These are phyloP conservation scores for Yoshiicerus persimilis DNA, from an alignment of 1,140 invertebrate genomes.

Conservation along the genomic window DNA sequence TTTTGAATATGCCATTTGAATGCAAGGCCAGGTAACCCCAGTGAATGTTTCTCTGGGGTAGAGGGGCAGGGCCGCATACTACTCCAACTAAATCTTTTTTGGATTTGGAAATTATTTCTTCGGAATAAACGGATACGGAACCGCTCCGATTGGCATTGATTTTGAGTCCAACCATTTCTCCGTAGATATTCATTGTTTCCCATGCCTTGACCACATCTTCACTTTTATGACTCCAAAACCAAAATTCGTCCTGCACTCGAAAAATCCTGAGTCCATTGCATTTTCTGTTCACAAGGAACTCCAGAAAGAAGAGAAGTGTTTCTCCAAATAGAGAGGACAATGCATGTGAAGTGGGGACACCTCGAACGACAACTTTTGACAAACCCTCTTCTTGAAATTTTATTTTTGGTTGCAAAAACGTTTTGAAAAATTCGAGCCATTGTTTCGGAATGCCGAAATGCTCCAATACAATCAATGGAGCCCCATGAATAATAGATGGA, in stretches of 20 bases:
- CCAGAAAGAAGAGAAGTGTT: conserved; percentile 29
- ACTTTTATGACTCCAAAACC: conserved; percentile 27
- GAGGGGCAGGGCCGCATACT: neutral
- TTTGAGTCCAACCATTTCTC: neutral
- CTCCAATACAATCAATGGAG: neutral
- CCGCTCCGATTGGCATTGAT: conserved; percentile 17
- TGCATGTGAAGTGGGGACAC: conserved; percentile 20
- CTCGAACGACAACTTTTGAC: neutral
- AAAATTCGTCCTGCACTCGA: conserved; percentile 32
- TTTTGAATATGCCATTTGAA: conserved; percentile 29
- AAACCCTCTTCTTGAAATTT: neutral
- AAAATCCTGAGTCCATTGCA: neutral
- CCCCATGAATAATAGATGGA: conserved; percentile 27
- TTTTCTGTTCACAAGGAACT: conserved; percentile 25
- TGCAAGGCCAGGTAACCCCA: conserved; percentile 29
- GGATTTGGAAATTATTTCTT: neutral
- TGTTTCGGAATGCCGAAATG: neutral
- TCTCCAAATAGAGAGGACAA: conserved; percentile 33
- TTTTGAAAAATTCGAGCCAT: conserved; percentile 37
- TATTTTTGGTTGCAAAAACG: conserved; percentile 13
- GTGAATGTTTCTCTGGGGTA: conserved; percentile 26
- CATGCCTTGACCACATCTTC: neutral
- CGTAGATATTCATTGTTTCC: neutral
- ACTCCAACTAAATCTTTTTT: too few relatives aligned
- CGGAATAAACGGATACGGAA: neutral